Evolutionary conservation across 2,797 vertebrate genomes (phyloP), one percentile per base, ranked within the genome.

Genomic region (Poecilia picta): DNA sequence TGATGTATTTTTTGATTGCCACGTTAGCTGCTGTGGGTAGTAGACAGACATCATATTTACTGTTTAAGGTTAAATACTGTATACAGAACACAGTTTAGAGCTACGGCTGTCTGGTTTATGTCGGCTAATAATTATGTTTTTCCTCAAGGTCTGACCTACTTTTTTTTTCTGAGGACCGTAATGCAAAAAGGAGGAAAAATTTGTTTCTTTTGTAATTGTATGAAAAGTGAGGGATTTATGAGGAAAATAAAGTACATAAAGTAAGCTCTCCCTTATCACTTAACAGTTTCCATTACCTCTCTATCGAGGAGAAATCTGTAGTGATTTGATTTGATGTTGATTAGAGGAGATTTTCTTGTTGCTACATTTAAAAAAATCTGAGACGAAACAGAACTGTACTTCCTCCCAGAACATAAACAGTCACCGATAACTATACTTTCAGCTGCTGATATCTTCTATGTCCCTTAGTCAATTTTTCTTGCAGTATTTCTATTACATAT

Each of bases 381-480:
- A n/a, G 55, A 31, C 55, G 12, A 59, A 28, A 28, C 55, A 59
- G n/a, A 28, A 31, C n/a, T 59, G 55, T 55, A 12, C 53, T n/a
- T 55, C 25, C n/a, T 57, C 55, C 55, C n/a, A 28, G 55, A 59
- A 6, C n/a, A 28, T 31, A 28, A 59, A 59, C 25, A 57, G 25
- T 73, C 55, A 39, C 39, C 72, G 15, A 74, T 74, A 77, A 81
- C 80, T 78, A 33, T 33, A 71, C 53, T 57, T 57, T 13, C 72
- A 73, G 33, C 47, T 6, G 20, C 20, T 74, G 49, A 74, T 49
- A 74, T 62, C 71, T 51, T 72, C 74, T 79, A 18, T 57, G 64
- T 75, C 49, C 73, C 47, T 47, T 12, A 10, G 79, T 74, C 73
- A 84, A 62, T 80, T 57, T 79, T 77, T 78, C 31, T 64, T 74